Base-by-base conservation (phyloP, 2,113 vertebrate species). In the Verasper variegatus region DNA sequence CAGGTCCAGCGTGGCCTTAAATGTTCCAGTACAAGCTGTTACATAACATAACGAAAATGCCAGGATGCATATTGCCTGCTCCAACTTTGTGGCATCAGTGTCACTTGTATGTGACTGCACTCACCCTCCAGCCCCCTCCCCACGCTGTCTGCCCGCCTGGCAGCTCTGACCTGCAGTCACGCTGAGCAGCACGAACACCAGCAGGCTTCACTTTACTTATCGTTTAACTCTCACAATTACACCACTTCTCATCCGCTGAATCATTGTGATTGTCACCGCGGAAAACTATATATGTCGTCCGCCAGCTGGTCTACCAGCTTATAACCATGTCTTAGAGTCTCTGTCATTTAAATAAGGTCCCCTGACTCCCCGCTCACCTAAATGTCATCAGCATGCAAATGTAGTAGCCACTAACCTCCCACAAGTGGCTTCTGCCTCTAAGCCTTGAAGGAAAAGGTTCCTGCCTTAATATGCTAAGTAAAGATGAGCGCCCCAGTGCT, bases 301-400 rank as follows among this genome's bases (percentile, higher is more conserved):
- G 31, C 31, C 20, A 21, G 51, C 49, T 13, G 60, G 65, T 78
- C 80, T 71, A 79, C 75, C 64, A 62, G 81, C 79, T 84, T 71
- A 80, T 73, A 73, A 78, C 71, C 57, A 52, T 65, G 73, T 85
- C 82, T 88, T 85, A 77, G 88, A 81, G 87, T 86, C 84, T 87
- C 84, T 67, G 83, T 89, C 81, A 80, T 83, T 78, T 83, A 83
- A 89, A 88, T 87, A 81, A 76, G 76, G 81, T 89, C 74, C 75
- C 74, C 27, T 35, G 80, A 76, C 80, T 86, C 74, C 12, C 9
- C 42, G 72, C 78, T 86, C 75, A 31, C 70, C 63, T 85, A 88
- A 88, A 86, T 86, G 88, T 86, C 84, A 92, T 91, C 81, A 91
- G 76, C 75, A 84, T 91, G 86, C 65, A 1, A 76, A 79, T 77